phyloP scores from a whole-genome alignment of 2,888 invertebrate species.

The Bombylius major region DNA sequence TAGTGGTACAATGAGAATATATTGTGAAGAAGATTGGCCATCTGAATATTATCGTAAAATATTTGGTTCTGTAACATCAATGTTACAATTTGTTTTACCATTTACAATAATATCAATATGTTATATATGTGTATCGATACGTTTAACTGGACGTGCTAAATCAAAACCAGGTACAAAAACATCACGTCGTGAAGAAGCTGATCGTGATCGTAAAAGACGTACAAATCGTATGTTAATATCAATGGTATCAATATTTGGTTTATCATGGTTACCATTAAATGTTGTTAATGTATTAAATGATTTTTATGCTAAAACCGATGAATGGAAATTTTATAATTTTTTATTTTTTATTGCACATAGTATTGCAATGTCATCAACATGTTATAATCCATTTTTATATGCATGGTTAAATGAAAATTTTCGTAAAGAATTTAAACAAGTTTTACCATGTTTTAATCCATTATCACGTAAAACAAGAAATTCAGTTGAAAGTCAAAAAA shows the following conservation, averaged over 20 bases:
- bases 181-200: slow-evolving; percentile 77
- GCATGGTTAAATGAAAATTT: slow-evolving; percentile 93
- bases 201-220: slow-evolving; percentile 75
- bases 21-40: slow-evolving; percentile 88
- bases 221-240: slow-evolving; percentile 96
- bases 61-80: slow-evolving; percentile 78
- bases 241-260: slow-evolving; percentile 91
- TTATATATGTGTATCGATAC: slow-evolving; percentile 83
- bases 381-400: slow-evolving; percentile 93
- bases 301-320: slow-evolving; percentile 57
- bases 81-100: slow-evolving; percentile 87
- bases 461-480: slow-evolving; percentile 24
- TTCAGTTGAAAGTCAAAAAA: slow-evolving; percentile 6
- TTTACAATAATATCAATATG: slow-evolving; percentile 89
- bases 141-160: slow-evolving; percentile 69
- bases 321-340: slow-evolving; percentile 74
- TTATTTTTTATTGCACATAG: slow-evolving; percentile 83
- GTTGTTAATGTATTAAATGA: slow-evolving; percentile 77
- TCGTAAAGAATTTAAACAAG: slow-evolving; percentile 79
- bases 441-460: slow-evolving; percentile 51
- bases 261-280: slow-evolving; percentile 93
- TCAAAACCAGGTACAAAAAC: slow-evolving; percentile 75
- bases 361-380: slow-evolving; percentile 89
- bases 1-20: slow-evolving; percentile 36
- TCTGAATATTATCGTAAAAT: slow-evolving; percentile 61